Base-by-base conservation (phyloP, 2,113 vertebrate species). In the Equus quagga region DNA sequence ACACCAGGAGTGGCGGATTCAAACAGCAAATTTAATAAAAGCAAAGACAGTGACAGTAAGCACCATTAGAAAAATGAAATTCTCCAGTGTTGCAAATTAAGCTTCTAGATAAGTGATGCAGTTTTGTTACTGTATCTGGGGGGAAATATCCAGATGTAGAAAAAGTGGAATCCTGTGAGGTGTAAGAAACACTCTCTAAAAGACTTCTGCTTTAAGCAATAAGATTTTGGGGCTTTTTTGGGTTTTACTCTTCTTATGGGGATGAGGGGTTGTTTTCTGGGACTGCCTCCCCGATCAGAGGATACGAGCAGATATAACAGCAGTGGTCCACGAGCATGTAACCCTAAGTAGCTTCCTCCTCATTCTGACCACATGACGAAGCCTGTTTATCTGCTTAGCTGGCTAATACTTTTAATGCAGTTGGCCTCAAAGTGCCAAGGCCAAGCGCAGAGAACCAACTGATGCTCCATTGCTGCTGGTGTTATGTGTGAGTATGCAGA, bases 271-370 rank as follows among this genome's bases (percentile, higher is more conserved):
- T 19, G 18, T 58, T 44, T 21, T 2, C 56, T 70, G 46, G 26
- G 49, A 49, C 6, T 24, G 41, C 23, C 69, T 36, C 8, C 41
- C 14, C 62, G 36, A 14, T 62, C 80, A 28, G 56, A 2, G 26
- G 15, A 41, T 70, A 21, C 12, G 14, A 28, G 69, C 31, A 65
- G 41, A 1, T 41, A 4, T 19, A 44, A 51, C 9, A 62, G 60
- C 2, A 13, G 28, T 26, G 41, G 15, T 46, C 15, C 76, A 70
- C 0, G 0, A 15, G 33, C 60, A 15, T 0, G 0, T 14, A 26
- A 19, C 58, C 31, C 0, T 23, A 54, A 70, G n/a, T 10, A 0
- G 6, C 51, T 33, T 36, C 11, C 31, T n/a, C 44, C 8, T 17
- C 67, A 1, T 0, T 7, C 70, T 24, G 26, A 36, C 17, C 8